Conservation (phyloP, 1,140 invertebrate species). For the Drosophila rufa region DNA sequence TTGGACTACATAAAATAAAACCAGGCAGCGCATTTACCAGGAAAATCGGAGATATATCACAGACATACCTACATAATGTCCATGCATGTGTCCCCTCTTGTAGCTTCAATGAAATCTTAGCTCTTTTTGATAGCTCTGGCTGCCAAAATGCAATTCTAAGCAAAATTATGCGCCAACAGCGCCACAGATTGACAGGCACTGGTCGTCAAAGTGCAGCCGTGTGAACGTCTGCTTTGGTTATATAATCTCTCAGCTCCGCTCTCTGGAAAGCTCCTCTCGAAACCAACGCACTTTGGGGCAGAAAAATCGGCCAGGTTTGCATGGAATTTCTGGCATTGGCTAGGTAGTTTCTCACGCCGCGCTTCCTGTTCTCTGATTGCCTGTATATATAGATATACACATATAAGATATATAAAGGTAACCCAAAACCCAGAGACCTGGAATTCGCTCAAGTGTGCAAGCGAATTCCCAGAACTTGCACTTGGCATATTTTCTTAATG, state of each 20-base stretch:
- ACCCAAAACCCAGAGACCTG: slow-evolving; percentile 23
- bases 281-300: slow-evolving; percentile 17
- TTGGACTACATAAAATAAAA: neutral
- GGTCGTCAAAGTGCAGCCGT: slow-evolving; percentile 30
- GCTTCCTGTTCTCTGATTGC: slow-evolving; percentile 44
- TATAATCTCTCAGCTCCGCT: slow-evolving; percentile 3
- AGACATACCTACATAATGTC: neutral
- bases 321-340: slow-evolving; percentile 21
- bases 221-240: slow-evolving; percentile 11
- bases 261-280: neutral
- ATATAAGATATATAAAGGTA: slow-evolving; percentile 6
- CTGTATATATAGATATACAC: neutral
- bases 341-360: slow-evolving; percentile 40
- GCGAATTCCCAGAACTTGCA: slow-evolving; percentile 37
- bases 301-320: slow-evolving; percentile 1
- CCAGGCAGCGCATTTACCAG: slow-evolving; percentile 6
- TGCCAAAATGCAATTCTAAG: slow-evolving; percentile 54
- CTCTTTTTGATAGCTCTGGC: neutral
- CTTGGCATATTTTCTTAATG: slow-evolving; percentile 13
- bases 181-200: slow-evolving; percentile 43
- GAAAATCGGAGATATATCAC: slow-evolving; percentile 7
- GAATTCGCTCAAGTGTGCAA: slow-evolving; percentile 40
- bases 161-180: slow-evolving; percentile 24
- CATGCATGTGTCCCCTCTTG: neutral
- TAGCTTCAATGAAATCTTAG: slow-evolving; percentile 39